These are phyloP conservation scores for Plecotus auritus DNA, from an alignment of 2,113 vertebrate species.

Conservation along the genomic window DNA sequence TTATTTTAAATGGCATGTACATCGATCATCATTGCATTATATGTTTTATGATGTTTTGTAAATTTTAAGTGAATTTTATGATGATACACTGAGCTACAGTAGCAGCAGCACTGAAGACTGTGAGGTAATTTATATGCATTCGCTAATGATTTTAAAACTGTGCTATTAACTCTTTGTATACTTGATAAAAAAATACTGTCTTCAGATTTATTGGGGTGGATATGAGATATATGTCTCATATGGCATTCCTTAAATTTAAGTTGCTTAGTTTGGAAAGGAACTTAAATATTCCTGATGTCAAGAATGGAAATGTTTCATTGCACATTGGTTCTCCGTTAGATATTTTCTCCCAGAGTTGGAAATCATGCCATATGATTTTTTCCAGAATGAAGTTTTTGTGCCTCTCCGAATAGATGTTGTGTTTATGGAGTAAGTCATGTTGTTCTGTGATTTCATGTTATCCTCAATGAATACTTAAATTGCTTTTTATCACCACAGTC, in stretches of 20 bases:
- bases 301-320: conserved; percentile 40
- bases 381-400: conserved; percentile 56
- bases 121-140: background rate
- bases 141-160: background rate
- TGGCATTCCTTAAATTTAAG: background rate
- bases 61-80: background rate
- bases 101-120: background rate
- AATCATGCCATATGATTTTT: conserved; percentile 37
- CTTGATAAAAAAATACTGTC: background rate
- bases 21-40: background rate
- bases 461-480: conserved; percentile 44
- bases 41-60: background rate
- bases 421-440: conserved; percentile 39
- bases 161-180: background rate
- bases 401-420: conserved; percentile 34
- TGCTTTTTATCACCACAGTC: conserved; percentile 29
- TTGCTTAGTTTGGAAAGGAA: background rate
- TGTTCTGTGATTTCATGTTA: conserved; percentile 16
- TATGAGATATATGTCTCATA: background rate
- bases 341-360: conserved; percentile 32
- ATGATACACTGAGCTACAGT: background rate
- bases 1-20: background rate
- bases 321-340: conserved; percentile 17
- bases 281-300: conserved; percentile 18
- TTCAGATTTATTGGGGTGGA: background rate